Evolutionary conservation across 2,113 vertebrate species (phyloP).

Genomic region (Laterallus jamaicensis): DNA sequence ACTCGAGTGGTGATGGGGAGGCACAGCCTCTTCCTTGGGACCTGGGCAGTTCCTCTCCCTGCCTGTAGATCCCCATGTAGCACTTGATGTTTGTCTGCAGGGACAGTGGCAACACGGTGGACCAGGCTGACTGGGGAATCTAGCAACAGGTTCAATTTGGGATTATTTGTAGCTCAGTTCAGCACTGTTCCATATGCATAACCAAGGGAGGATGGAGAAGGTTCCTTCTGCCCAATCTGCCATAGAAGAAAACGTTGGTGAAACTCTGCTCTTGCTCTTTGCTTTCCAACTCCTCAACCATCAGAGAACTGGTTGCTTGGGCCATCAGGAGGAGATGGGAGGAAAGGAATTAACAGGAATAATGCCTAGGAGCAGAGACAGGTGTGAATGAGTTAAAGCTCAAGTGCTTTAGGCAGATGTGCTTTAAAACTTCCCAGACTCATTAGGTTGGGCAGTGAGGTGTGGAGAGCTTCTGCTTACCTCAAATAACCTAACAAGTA

Average conservation of each 20-base stretch:
- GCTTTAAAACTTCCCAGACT: background rate
- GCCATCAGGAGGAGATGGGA: background rate
- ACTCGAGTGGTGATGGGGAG: background rate
- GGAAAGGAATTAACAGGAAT: background rate
- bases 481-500: background rate
- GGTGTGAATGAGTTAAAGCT: background rate
- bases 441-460: background rate
- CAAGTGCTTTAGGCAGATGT: background rate
- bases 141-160: background rate
- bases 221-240: background rate
- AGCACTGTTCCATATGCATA: background rate
- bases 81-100: background rate
- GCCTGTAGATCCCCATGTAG: background rate
- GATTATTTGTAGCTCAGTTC: background rate
- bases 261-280: background rate
- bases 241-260: background rate
- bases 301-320: background rate
- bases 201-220: background rate
- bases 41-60: background rate
- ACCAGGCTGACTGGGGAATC: background rate
- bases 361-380: background rate
- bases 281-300: background rate
- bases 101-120: accelerated
- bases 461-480: slow-evolving; percentile 6
- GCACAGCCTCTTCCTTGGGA: background rate